Conservation (phyloP, 2,888 invertebrate species). For the Tolmerus cingulatus region DNA sequence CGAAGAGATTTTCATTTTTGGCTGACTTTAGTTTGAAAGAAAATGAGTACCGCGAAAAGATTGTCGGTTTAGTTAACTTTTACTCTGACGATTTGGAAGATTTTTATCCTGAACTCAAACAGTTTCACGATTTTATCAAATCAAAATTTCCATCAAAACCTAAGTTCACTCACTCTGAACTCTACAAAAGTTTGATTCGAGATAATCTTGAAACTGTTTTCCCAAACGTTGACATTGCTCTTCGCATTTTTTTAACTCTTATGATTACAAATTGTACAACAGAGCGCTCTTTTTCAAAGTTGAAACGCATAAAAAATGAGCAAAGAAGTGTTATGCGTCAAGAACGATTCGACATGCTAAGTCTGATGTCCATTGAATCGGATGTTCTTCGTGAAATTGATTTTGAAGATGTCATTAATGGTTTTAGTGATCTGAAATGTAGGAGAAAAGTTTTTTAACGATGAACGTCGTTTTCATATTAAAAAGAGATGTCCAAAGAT, state of each 20-base stretch:
- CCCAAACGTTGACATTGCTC: no score
- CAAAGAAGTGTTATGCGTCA: background rate
- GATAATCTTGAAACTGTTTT: no score
- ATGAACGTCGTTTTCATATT: background rate
- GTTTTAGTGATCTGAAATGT: background rate
- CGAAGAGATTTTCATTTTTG: background rate
- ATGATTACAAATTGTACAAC: background rate
- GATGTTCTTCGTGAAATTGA: background rate
- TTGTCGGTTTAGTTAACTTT: background rate
- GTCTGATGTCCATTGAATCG: background rate
- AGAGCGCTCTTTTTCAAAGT: background rate
- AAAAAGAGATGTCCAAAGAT: no score
- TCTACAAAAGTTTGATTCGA: no score
- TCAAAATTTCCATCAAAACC: background rate
- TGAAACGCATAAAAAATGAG: background rate
- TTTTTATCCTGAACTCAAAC: background rate
- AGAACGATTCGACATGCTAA: no score
- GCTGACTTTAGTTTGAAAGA: no score
- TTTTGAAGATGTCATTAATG: background rate
- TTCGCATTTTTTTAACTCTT: no score
- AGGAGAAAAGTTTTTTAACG: background rate
- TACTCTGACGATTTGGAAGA: conserved; percentile 2
- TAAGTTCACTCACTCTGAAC: no score
- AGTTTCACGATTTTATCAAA: background rate
- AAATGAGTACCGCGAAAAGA: background rate